phyloP scores from a whole-genome alignment of 2,888 invertebrate species.

The Bimastos eiseni region DNA sequence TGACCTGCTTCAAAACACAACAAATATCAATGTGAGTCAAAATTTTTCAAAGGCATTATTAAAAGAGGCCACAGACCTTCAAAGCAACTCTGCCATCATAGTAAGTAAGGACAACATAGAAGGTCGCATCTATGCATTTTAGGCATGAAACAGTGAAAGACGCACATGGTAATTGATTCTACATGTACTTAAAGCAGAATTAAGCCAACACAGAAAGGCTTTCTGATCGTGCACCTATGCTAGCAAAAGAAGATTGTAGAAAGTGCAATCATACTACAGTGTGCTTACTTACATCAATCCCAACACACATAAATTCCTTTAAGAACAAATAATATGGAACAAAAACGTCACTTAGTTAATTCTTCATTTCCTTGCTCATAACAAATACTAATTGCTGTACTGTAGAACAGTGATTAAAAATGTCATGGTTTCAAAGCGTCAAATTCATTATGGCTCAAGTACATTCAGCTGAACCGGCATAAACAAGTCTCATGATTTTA shows the following conservation, averaged over 20 bases:
- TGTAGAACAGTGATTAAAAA: neutral
- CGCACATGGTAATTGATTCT: neutral
- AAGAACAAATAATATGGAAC: neutral
- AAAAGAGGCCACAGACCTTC: neutral
- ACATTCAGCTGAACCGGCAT: neutral
- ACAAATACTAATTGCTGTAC: neutral
- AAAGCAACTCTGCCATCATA: neutral
- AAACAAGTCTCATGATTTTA: neutral
- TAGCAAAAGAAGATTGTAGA: neutral
- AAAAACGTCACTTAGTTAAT: neutral
- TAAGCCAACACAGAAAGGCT: neutral
- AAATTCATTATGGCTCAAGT: neutral
- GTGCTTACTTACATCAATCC: neutral
- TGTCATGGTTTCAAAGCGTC: neutral
- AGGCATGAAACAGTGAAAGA: neutral
- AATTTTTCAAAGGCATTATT: neutral
- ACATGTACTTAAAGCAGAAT: no score
- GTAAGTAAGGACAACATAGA: neutral
- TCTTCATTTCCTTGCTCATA: neutral
- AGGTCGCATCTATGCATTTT: neutral
- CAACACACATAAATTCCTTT: neutral
- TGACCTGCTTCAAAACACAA: neutral
- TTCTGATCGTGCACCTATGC: neutral
- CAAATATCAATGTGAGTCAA: neutral
- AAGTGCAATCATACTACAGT: neutral